Base-by-base conservation (phyloP, 35 echinoderm and acorn worm genomes). In the Holothuria glaberrima region DNA sequence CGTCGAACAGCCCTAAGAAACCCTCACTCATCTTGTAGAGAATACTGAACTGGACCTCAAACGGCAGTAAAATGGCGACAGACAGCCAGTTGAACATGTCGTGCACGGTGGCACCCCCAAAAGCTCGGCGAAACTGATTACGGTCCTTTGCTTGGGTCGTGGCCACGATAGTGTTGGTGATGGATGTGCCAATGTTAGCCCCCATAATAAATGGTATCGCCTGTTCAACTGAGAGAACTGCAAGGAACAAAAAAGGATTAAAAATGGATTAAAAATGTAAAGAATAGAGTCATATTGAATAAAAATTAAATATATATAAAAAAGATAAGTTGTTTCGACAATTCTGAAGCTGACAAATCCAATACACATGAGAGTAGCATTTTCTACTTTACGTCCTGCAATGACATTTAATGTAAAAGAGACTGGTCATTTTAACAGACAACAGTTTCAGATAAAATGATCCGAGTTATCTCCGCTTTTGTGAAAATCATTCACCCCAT, bases 141-240 rank as follows among this genome's bases (percentile, higher is more conserved):
- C 82, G 82, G 20, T 95, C 90, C 18, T 67, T 65, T 4, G 78
- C 74, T 46, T 92, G 94, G 18, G 84, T 81, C 6, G 91, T 46
- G 5, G 94, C 77, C 12, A 95, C 94, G 52, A 95, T 95, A 26
- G 94, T 95, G 67, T 95, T 95, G 65, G 94, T 95, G 0, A 95
- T 90, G 12, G 90, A 88, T 9, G 94, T 95, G 22, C 94, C 94
- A 33, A 94, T 94, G 71, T 94, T 94, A n/a, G 88, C 88, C 0
- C 92, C 92, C 92, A 94, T 94, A 22, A 95, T 80, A 2, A 95
- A 92, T 10, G 76, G 86, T 60, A 95, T 95, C 58, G 85, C 94
- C 64, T 88, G 94, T 58, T 77, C 45, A 20, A 95, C 94, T 3
- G 79, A 45, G 2, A 95, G 65, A 0, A 89, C 94, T 94, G 84